Evolutionary conservation across 2,888 invertebrate genomes (phyloP).

Genomic region (Alviniconcha strummeri): DNA sequence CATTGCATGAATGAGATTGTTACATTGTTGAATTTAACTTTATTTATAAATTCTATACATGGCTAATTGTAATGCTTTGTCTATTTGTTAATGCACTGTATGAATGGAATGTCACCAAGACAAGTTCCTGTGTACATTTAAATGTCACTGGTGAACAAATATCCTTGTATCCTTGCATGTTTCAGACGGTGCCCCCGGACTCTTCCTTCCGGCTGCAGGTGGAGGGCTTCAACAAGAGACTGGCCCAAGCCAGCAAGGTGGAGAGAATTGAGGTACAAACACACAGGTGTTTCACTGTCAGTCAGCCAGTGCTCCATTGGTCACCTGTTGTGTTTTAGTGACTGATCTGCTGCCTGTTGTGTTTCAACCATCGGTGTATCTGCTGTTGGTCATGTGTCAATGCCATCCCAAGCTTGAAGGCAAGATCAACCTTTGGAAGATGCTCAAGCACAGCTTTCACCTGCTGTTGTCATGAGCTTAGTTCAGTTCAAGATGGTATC

Average conservation of each 20-base stretch:
- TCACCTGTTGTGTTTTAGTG: too few species aligned
- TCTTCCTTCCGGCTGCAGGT: conserved; percentile 87
- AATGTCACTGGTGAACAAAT: too few species aligned
- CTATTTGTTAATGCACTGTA: too few species aligned
- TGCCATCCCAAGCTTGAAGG: conserved; percentile 77
- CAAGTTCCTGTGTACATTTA: too few species aligned
- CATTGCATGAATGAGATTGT: not conserved
- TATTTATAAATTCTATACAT: too few species aligned
- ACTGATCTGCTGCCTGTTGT: conserved; percentile 75
- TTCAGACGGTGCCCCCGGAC: conserved; percentile 20
- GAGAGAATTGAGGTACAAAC: conserved; percentile 86
- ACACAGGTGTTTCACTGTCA: too few species aligned
- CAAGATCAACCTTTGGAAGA: too few species aligned
- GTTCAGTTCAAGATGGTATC: too few species aligned
- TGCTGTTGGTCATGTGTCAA: conserved; percentile 45
- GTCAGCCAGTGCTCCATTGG: not conserved
- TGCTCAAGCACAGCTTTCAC: conserved; percentile 73
- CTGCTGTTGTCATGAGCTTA: too few species aligned
- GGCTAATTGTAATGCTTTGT: too few species aligned
- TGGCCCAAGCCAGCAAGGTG: conserved; percentile 86
- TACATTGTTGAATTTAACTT: not conserved
- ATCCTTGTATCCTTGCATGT: not conserved
- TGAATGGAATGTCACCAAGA: too few species aligned
- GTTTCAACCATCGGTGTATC: conserved; percentile 32
- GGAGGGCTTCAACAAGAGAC: conserved; percentile 92